phyloP scores from a whole-genome alignment of 2,113 vertebrate species.

The Silurus asotus region DNA sequence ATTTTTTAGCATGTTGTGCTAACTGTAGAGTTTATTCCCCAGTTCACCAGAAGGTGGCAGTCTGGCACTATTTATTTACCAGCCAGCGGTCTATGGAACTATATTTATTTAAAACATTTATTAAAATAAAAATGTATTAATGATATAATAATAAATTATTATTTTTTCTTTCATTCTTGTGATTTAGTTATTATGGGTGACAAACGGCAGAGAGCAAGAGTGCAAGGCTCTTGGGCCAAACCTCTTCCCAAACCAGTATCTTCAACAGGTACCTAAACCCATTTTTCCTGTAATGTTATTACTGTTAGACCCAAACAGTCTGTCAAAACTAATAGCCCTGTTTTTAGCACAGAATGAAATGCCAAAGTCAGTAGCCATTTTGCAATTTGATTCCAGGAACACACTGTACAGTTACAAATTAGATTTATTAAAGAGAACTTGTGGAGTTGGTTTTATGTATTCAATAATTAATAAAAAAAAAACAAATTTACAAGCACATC shows the following conservation, averaged over 20 bases:
- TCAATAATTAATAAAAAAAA: neutral
- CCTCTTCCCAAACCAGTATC: slow-evolving; percentile 56
- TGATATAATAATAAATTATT: no score
- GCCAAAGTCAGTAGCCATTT: neutral
- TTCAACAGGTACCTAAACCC: slow-evolving; percentile 64
- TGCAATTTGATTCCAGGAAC: neutral
- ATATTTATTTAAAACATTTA: neutral
- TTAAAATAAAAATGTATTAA: no score
- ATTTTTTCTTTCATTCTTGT: neutral
- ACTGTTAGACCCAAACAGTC: neutral
- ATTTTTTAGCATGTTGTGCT: neutral
- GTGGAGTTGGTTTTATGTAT: neutral
- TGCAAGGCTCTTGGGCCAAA: slow-evolving; percentile 91
- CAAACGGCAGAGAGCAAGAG: slow-evolving; percentile 79
- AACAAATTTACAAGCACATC: slow-evolving; percentile 17
- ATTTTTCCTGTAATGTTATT: neutral
- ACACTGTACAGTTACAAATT: neutral
- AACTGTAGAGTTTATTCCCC: neutral
- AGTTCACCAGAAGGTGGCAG: slow-evolving; percentile 46
- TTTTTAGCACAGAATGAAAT: neutral
- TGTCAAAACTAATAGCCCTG: neutral
- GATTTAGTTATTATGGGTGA: slow-evolving; percentile 74
- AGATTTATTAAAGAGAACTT: neutral
- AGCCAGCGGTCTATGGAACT: neutral
- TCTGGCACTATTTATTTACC: neutral